Conservation (phyloP, 2,797 vertebrate species). For the Okamejei kenojei region DNA sequence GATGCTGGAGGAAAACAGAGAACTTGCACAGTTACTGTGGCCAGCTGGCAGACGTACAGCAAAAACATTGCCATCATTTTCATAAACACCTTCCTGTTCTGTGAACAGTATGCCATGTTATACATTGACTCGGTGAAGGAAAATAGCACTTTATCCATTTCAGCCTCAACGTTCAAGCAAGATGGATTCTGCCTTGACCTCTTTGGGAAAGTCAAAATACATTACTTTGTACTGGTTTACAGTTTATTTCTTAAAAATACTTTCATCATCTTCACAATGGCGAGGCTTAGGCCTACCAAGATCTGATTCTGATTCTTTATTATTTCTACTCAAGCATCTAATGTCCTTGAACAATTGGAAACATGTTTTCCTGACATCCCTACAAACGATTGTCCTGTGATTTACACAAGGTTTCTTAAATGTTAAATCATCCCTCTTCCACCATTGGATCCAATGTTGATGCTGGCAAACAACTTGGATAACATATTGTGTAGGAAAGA, state of each 20-base stretch:
- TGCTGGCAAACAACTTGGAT: not conserved
- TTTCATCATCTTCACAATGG: not conserved
- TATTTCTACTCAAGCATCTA: too few species aligned
- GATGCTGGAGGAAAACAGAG: not conserved
- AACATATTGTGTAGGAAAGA: not conserved
- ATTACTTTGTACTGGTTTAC: not conserved
- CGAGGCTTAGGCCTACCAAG: not conserved
- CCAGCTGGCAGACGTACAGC: constrained; percentile 29
- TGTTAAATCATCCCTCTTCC: not conserved
- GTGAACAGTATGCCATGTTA: constrained; percentile 23
- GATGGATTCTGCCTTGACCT: not conserved
- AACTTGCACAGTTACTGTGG: not conserved
- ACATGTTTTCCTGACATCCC: not conserved
- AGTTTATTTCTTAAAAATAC: not conserved
- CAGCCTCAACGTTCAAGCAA: not conserved
- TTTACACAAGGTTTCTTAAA: not conserved
- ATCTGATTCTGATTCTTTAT: too few species aligned
- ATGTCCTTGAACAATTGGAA: not conserved
- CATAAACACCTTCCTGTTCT: constrained; percentile 34
- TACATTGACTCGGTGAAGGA: not conserved
- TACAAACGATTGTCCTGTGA: not conserved
- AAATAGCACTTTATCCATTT: constrained; percentile 16
- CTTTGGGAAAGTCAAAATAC: not conserved
- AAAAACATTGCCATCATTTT: constrained; percentile 25
- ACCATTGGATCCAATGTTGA: not conserved